Conservation (phyloP, 92 coral and sea anemone genomes). For the Phenganax subtilis region DNA sequence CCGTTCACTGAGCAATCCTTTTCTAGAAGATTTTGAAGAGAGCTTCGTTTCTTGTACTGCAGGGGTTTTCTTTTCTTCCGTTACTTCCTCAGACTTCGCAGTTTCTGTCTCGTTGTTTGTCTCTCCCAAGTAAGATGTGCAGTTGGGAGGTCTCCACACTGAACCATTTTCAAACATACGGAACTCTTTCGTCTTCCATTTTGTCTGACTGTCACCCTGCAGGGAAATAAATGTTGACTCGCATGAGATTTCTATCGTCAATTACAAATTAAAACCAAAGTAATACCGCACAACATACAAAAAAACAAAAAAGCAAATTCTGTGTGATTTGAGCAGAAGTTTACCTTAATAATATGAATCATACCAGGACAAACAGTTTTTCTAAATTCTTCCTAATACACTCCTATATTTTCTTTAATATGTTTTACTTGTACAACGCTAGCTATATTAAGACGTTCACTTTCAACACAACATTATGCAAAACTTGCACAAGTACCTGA, state of each 20-base stretch:
- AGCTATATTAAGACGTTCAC: not conserved
- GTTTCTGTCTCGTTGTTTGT: conserved; percentile 40
- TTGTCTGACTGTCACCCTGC: conserved; percentile 92
- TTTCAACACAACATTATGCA: not conserved
- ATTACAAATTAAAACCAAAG: conserved; percentile 5
- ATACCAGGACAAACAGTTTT: not conserved
- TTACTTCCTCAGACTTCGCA: not conserved
- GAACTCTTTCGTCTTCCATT: conserved; percentile 87
- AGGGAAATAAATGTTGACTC: not conserved
- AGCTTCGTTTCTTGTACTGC: conserved; percentile 18
- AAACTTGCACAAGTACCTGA: conserved; percentile 51
- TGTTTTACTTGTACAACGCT: no score
- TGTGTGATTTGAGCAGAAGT: no score
- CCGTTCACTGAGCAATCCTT: conserved; percentile 39
- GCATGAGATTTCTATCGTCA: not conserved
- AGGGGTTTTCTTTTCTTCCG: conserved; percentile 14
- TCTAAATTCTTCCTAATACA: no score
- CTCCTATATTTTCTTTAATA: no score
- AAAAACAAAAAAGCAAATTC: no score
- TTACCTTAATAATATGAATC: not conserved
- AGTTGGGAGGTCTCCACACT: conserved; percentile 85
- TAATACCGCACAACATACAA: no score
- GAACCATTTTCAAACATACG: conserved; percentile 82
- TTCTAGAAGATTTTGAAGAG: conserved; percentile 13
- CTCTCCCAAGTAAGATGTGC: conserved; percentile 31